Evolutionary conservation across 1,140 invertebrate genomes (phyloP).

Genomic region (Spodoptera litura): DNA sequence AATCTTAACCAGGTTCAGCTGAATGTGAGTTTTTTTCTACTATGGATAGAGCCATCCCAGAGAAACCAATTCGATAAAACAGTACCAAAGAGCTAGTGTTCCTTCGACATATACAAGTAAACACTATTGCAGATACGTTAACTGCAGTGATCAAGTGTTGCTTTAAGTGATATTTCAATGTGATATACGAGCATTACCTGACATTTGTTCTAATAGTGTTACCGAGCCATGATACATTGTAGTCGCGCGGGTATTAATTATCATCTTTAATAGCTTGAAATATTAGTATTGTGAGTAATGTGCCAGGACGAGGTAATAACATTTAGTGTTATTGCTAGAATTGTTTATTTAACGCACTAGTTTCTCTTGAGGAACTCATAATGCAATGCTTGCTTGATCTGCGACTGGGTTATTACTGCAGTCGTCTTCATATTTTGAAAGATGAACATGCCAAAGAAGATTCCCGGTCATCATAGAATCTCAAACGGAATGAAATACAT

Average conservation of each 20-base stretch:
- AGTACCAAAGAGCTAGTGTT: no score
- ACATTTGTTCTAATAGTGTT: constrained; percentile 7
- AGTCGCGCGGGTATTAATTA: constrained; percentile 3
- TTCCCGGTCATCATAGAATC: no score
- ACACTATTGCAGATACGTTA: background rate
- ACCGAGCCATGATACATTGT: constrained; percentile 25
- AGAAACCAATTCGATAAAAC: no score
- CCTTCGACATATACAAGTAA: background rate
- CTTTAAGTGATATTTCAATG: constrained; percentile 14
- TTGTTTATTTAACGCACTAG: constrained; percentile 7
- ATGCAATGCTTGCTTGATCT: background rate
- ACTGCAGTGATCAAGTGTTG: background rate
- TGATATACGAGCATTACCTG: constrained; percentile 36
- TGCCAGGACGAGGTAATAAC: constrained; percentile 10
- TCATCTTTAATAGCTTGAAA: constrained; percentile 36
- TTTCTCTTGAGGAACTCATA: background rate
- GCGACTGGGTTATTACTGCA: no score
- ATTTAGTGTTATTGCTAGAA: constrained; percentile 9
- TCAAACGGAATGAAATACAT: no score
- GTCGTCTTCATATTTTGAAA: no score
- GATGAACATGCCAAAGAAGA: no score
- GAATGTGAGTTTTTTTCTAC: no score
- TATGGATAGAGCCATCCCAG: no score
- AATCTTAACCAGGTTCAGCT: no score
- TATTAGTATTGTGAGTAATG: constrained; percentile 28